Evolutionary conservation across 2,888 invertebrate genomes (phyloP).

Genomic region (Catocala sponsa): DNA sequence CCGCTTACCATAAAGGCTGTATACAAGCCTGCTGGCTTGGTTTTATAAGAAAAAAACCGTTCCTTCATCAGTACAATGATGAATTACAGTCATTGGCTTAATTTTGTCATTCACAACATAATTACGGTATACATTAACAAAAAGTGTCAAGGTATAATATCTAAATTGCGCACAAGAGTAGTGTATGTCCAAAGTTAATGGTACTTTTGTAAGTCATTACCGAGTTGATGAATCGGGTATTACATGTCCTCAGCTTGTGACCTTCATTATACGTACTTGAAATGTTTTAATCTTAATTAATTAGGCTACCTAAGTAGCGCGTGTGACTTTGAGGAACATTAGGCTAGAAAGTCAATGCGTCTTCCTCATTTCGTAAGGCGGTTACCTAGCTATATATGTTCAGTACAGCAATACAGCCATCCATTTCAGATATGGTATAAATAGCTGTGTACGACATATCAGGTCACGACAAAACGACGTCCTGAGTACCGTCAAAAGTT

Average conservation of each 20-base stretch:
- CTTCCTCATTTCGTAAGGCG: no score
- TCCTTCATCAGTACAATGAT: no score
- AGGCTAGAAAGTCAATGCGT: background rate
- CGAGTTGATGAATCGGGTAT: slow-evolving; percentile 10
- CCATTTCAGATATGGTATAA: no score
- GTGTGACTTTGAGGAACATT: background rate
- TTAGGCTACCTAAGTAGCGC: background rate
- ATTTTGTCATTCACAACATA: slow-evolving; percentile 6
- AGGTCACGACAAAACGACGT: no score
- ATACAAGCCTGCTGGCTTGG: no score
- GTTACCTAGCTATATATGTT: no score
- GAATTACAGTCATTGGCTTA: background rate
- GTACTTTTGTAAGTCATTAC: slow-evolving; percentile 19
- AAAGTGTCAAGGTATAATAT: slow-evolving; percentile 7
- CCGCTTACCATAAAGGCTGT: no score
- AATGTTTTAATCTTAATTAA: background rate
- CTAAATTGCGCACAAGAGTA: slow-evolving; percentile 6
- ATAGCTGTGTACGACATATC: no score
- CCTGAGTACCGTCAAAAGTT: no score
- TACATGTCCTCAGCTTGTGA: slow-evolving; percentile 9
- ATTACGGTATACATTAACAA: slow-evolving; percentile 5
- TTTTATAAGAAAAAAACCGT: no score
- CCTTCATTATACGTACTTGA: slow-evolving; percentile 1
- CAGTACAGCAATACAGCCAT: no score
- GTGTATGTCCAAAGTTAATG: slow-evolving; percentile 6